These are phyloP conservation scores for Drosophila birchii DNA, from an alignment of 2,888 invertebrate genomes.

Conservation along the genomic window DNA sequence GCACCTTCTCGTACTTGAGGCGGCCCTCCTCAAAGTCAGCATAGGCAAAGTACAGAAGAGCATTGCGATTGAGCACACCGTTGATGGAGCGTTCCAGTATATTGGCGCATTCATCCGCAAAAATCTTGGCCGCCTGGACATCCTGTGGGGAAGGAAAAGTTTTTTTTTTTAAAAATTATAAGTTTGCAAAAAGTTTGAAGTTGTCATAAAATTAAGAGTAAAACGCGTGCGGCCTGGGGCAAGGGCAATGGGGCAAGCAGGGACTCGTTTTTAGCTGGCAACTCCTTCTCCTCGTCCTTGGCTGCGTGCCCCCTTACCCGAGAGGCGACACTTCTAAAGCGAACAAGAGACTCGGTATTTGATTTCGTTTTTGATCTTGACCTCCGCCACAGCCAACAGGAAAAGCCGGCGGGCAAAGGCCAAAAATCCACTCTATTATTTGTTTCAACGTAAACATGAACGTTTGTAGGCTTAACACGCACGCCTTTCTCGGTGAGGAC, in stretches of 20 bases:
- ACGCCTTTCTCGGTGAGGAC: conserved; percentile 97
- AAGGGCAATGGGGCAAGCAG: conserved; percentile 82
- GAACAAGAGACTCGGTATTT: conserved; percentile 50
- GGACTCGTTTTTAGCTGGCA: conserved; percentile 9
- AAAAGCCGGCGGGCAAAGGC: conserved; percentile 21
- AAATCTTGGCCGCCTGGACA: conserved; percentile 95
- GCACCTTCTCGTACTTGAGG: conserved; percentile 97
- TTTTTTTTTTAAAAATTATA: background rate
- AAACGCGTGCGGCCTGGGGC: conserved; percentile 75
- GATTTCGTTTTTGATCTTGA: conserved; percentile 46
- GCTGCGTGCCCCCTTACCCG: conserved; percentile 65
- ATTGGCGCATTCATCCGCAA: conserved; percentile 97
- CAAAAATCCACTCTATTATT: conserved; percentile 63
- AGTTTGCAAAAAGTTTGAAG: background rate
- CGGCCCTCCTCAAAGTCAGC: conserved; percentile 99
- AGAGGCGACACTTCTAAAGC: conserved; percentile 70
- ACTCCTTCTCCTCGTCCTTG: background rate
- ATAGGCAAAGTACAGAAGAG: conserved; percentile 98
- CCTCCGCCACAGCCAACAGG: conserved; percentile 4
- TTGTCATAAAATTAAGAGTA: conserved; percentile 64
- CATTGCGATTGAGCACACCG: conserved; percentile 94
- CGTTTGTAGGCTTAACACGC: conserved; percentile 81
- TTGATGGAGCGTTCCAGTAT: conserved; percentile 97
- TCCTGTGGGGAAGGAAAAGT: conserved; percentile 87
- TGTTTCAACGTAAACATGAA: conserved; percentile 40